Evolutionary conservation across 1,140 invertebrate species (phyloP).

Genomic region (Paralvinella palmiformis): DNA sequence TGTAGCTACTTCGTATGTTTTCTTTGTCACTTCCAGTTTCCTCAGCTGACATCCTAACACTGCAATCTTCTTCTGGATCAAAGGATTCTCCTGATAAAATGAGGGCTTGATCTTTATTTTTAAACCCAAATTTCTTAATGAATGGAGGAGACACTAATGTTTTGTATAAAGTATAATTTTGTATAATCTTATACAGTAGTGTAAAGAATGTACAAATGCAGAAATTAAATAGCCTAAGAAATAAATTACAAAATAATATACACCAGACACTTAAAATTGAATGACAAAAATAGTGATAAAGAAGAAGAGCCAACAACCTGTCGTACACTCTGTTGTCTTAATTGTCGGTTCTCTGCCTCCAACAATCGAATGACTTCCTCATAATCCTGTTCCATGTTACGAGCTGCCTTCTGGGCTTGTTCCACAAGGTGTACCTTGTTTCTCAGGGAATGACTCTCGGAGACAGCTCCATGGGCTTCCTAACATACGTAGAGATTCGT

Average conservation of each 20-base stretch:
- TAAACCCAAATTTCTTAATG: too few species aligned
- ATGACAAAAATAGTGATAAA: too few species aligned
- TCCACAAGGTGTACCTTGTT: conserved; percentile 43
- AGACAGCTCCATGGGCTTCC: conserved; percentile 38
- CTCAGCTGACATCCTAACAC: conserved; percentile 40
- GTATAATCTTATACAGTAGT: too few species aligned
- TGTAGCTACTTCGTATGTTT: conserved; percentile 43
- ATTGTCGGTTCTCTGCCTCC: conserved; percentile 42
- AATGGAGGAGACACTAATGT: too few species aligned
- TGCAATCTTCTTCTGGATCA: conserved; percentile 31
- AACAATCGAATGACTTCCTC: conserved; percentile 43
- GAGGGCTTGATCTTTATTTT: too few species aligned
- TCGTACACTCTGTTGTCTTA: too few species aligned
- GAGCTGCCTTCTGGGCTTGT: conserved; percentile 41
- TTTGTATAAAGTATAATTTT: too few species aligned
- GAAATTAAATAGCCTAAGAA: neutral
- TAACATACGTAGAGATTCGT: too few species aligned
- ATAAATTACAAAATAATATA: neutral
- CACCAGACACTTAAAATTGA: neutral
- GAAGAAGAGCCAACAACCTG: too few species aligned
- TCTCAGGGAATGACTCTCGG: conserved; percentile 33
- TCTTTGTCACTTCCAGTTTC: conserved; percentile 39
- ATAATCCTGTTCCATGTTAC: conserved; percentile 46
- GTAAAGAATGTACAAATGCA: neutral
- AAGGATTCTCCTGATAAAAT: conserved; percentile 2